Base-by-base conservation (phyloP, 2,797 vertebrate genomes). In the Corythornis leucogaster region DNA sequence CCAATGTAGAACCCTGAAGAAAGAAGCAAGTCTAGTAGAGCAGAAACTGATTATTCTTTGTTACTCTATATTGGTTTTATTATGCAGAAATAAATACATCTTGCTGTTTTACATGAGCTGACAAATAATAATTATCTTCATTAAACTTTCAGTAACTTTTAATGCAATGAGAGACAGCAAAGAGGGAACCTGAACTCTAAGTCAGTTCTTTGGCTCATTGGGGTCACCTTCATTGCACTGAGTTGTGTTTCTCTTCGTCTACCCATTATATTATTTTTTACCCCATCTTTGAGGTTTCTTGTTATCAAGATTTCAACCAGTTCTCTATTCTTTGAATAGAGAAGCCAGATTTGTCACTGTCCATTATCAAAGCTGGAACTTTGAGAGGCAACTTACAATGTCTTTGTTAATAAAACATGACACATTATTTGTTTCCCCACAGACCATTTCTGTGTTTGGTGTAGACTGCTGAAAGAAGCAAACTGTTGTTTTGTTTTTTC, bases 101-200 rank as follows among this genome's bases (percentile, higher is more conserved):
- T 51, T 76, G 40, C 51, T 87, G 28, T 89, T 96, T 91, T 83
- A 57, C 69, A 19, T 67, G 55, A 28, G 43, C 35, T 73, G 13
- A 11, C 48, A 88, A 85, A 51, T 42, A 77, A 35, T 66, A 78
- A 67, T 94, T 85, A 94, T 94, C 45, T 87, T 91, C 71, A 54
- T 91, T 70, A 86, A 91, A 67, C 31, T 87, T 88, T 61, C n/a
- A 69, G 55, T 74, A 70, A 45, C 59, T 85, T 81, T 22, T 73
- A 63, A 61, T 87, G 58, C 46, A 5, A 35, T 15, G 42, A 24
- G 45, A 87, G 31, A 85, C 20, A 81, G 22, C 45, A 87, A 76
- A 84, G 48, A 73, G n/a, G 33, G 28, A 70, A 25, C 55, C 38
- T 59, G 55, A 88, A 51, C 15, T 67, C 54, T 59, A 16, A 71